phyloP scores from a whole-genome alignment of 2,888 invertebrate genomes.

The Meta bourneti region DNA sequence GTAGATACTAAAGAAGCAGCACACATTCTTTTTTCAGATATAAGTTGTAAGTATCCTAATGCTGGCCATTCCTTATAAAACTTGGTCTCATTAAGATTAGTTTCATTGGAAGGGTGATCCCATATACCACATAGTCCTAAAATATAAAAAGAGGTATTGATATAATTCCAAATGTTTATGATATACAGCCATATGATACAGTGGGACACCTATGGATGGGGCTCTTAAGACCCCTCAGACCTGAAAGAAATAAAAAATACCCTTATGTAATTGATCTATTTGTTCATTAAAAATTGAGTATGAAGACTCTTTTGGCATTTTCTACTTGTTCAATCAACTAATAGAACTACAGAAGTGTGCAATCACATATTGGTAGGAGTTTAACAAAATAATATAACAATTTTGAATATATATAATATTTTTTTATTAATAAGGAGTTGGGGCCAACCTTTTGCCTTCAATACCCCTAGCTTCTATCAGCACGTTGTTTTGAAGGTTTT shows the following conservation, averaged over 20 bases:
- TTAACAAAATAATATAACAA: not conserved
- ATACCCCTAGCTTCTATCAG: too few relatives aligned
- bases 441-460: too few relatives aligned
- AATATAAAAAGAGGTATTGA: not conserved
- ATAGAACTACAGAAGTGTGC: too few relatives aligned
- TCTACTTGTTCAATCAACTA: too few relatives aligned
- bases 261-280: too few relatives aligned
- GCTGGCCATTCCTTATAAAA: conserved; percentile 62
- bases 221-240: not conserved
- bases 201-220: not conserved
- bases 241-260: not conserved
- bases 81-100: not conserved
- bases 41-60: conserved; percentile 56
- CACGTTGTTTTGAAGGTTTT: too few relatives aligned
- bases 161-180: not conserved
- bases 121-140: conserved; percentile 57
- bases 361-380: too few relatives aligned
- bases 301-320: too few relatives aligned
- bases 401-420: not conserved
- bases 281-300: too few relatives aligned
- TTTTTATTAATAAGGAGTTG: not conserved
- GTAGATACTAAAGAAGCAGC: conserved; percentile 50
- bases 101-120: conserved; percentile 16
- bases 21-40: conserved; percentile 42
- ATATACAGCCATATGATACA: too few relatives aligned